A percentile compares a stretch with the other conserved stretches of the same genome.
Evolutionary conservation across 1,140 invertebrate species (phyloP).

Genomic region (Arion vulgaris): DNA sequence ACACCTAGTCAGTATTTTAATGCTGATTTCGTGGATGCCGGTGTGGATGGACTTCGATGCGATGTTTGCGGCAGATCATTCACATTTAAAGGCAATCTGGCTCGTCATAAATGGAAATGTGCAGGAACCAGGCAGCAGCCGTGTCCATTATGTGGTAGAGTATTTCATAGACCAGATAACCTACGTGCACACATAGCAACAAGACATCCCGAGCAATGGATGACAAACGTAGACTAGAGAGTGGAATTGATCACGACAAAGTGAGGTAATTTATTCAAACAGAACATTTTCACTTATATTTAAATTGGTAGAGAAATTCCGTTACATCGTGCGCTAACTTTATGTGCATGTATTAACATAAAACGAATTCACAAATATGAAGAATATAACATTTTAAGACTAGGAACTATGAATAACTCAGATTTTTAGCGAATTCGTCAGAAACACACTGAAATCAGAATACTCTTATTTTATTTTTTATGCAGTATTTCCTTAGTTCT

Average conservation of each 20-base stretch:
- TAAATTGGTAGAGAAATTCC: background rate
- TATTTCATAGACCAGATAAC: slow-evolving; percentile 29
- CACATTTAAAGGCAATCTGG: slow-evolving; percentile 37
- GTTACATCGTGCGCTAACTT: too few species aligned
- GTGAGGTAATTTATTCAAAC: background rate
- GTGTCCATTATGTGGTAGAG: slow-evolving; percentile 17
- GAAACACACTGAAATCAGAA: too few species aligned
- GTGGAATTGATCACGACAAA: background rate
- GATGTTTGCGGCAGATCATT: slow-evolving; percentile 36
- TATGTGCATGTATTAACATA: too few species aligned
- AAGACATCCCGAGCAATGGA: background rate
- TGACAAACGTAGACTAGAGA: background rate
- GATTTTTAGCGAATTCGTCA: too few species aligned
- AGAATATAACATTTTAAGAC: too few species aligned
- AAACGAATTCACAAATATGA: too few species aligned
- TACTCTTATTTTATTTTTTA: too few species aligned
- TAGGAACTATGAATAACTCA: too few species aligned
- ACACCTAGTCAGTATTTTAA: background rate
- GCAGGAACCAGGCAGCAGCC: slow-evolving; percentile 29
- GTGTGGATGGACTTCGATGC: slow-evolving; percentile 7
- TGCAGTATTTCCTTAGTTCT: too few species aligned
- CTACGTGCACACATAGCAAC: slow-evolving; percentile 11
- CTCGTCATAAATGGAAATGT: slow-evolving; percentile 40
- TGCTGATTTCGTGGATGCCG: background rate
- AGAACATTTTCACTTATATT: background rate